Base-by-base conservation (phyloP, 2,113 vertebrate species). In the Rhipidura dahli region DNA sequence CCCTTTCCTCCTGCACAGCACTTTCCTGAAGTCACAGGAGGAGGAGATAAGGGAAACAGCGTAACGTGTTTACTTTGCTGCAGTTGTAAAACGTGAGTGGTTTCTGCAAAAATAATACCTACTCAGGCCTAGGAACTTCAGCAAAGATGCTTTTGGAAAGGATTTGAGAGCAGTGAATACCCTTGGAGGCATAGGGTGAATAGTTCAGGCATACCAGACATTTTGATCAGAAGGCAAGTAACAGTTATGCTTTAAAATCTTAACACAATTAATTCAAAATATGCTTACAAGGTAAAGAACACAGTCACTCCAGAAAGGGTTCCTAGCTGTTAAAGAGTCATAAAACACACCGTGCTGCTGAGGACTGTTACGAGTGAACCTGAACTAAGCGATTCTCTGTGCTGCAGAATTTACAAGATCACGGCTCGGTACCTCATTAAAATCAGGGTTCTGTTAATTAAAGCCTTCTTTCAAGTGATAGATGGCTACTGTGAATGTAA, bases 361-460 rank as follows among this genome's bases (percentile, higher is more conserved):
- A 94, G 89, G 93, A 78, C 68, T 89, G 92, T 69, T 89, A 68
- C 31, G 77, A 85, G 30, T 75, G 80, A 87, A 94, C 72, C 91
- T 90, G 92, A 97, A 96, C 93, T 92, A 95, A 96, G 59, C 42
- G 79, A 96, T 85, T 92, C 88, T 83, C 76, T 61, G 68, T 80
- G 61, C 64, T 1, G 7, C 57, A 69, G 57, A 90, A 93, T 79
- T 83, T 92, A 94, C 91, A 94, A 92, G 93, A 87, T 66, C 69
- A 49, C 44, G 77, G 80, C 83, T 94, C 82, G 68, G 78, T 80
- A 87, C 40, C 73, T 90, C 87, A 93, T 92, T 95, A 93, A 90
- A 96, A 92, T 81, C 64, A 95, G 82, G 90, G 44, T 83, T 93
- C 68, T 15, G 11, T 92, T 97, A 95, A 96, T 95, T 93, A 91